Evolutionary conservation across 2,797 vertebrate species (phyloP).

Genomic region (Lepus oiostolus): DNA sequence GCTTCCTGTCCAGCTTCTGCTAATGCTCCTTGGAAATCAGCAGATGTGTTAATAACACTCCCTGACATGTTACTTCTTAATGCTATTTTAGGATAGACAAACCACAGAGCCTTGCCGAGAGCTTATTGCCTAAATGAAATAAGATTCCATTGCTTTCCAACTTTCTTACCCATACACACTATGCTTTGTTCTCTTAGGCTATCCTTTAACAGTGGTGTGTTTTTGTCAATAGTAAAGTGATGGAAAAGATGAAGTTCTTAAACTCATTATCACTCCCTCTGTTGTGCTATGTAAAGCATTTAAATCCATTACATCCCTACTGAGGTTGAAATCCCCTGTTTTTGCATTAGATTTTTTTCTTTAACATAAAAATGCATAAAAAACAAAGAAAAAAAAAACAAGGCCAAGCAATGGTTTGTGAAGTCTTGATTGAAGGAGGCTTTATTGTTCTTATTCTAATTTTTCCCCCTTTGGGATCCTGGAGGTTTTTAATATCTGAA

Average conservation of each 20-base stretch:
- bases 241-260: slow-evolving; percentile 29
- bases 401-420: not conserved
- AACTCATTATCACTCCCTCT: slow-evolving; percentile 7
- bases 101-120: not conserved
- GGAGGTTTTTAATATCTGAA: slow-evolving; percentile 27
- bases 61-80: slow-evolving; percentile 13
- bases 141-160: not conserved
- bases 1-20: too few relatives aligned
- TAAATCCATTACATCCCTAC: not conserved
- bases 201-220: not conserved
- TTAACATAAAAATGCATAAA: not conserved
- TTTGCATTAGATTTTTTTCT: not conserved
- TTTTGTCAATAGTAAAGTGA: not conserved
- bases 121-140: slow-evolving; percentile 5
- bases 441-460: not conserved
- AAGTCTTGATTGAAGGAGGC: not conserved
- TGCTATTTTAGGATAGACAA: slow-evolving; percentile 20
- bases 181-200: slow-evolving; percentile 32
- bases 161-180: not conserved
- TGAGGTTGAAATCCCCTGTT: not conserved
- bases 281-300: not conserved
- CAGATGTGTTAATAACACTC: not conserved
- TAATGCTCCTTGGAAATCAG: too few relatives aligned
- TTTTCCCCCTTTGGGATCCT: not conserved
- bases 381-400: not conserved